Evolutionary conservation across 2,888 invertebrate species (phyloP), one percentile per base, ranked within the genome.

Genomic region (Agapostemon virescens): DNA sequence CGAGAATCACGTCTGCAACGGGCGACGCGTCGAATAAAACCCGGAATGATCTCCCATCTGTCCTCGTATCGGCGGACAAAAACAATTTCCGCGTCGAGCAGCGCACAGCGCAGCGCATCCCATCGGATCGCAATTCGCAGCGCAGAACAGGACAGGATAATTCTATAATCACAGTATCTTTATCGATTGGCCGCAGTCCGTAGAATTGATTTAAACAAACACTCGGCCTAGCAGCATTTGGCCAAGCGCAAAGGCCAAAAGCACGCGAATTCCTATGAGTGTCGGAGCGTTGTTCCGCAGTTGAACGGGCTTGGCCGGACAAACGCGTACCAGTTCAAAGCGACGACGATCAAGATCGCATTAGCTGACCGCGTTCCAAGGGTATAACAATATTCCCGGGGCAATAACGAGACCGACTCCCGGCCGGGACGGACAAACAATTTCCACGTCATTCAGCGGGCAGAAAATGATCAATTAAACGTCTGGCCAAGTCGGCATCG

Each of bases 391-490:
- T 81, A 82, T 81, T 81, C 68, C 73, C 69, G 64, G 23, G 67
- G 77, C 82, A 77, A 77, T 81, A 82, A 82, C 82, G 82, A 68
- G 52, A 15, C 7, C 13, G 36, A 23, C 49, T 68, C 40, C 33
- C n/a, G n/a, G 17, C 33, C n/a, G 42, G 72, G 64, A 45, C 74
- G 73, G 40, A 45, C 64, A 81, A 81, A 74, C 82, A 77, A 81
- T 82, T 81, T 82, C 82, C 82, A 81, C 77, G 82, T 81, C 82
- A 81, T 82, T 77, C 82, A 61, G 38, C 74, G 77, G 70, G 11
- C 82, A 77, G 82, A 81, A 82, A 82, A 81, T 82, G 82, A 82
- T 82, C 82, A 82, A 82, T 82, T 82, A 82, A 82, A 82, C 69
- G 70, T 80, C 77, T 71, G 75, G 69, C 58, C 55, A 61, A 55